Conservation (phyloP, 2,888 invertebrate genomes). For the Agelastica alni region DNA sequence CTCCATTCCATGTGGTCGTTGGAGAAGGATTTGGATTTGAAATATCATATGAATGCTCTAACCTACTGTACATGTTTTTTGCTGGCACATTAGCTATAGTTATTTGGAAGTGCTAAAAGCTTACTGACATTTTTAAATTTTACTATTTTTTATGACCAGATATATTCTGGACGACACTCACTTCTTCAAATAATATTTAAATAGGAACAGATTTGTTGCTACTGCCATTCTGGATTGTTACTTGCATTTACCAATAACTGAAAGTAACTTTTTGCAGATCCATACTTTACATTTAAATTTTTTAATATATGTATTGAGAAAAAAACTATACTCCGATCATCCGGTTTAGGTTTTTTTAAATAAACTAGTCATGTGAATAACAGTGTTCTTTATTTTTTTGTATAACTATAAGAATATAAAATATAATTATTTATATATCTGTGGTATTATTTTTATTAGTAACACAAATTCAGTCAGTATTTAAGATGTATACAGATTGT, state of each 20-base stretch:
- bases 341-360: no score
- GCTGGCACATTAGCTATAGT: constrained; percentile 88
- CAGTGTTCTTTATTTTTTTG: constrained; percentile 32
- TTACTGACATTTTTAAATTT: no score
- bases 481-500: constrained; percentile 14
- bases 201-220: no score
- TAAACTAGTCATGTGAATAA: constrained; percentile 27
- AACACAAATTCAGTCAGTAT: constrained; percentile 30
- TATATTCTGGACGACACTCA: no score
- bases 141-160: constrained; percentile 19
- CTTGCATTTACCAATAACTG: no score
- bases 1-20: constrained; percentile 93
- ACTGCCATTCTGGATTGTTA: no score
- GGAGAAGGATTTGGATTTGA: constrained; percentile 96
- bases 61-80: constrained; percentile 86
- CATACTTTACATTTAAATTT: no score
- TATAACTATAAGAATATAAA: constrained; percentile 28
- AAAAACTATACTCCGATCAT: no score
- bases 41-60: constrained; percentile 87
- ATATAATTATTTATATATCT: constrained; percentile 28
- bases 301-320: no score
- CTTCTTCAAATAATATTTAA: no score
- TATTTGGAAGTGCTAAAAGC: constrained; percentile 86
- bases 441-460: constrained; percentile 28
- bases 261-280: no score